A percentile compares a stretch with the other conserved stretches of the same genome.
phyloP scores from a whole-genome alignment of 2,113 vertebrate genomes.

The Glaucomys volans region DNA sequence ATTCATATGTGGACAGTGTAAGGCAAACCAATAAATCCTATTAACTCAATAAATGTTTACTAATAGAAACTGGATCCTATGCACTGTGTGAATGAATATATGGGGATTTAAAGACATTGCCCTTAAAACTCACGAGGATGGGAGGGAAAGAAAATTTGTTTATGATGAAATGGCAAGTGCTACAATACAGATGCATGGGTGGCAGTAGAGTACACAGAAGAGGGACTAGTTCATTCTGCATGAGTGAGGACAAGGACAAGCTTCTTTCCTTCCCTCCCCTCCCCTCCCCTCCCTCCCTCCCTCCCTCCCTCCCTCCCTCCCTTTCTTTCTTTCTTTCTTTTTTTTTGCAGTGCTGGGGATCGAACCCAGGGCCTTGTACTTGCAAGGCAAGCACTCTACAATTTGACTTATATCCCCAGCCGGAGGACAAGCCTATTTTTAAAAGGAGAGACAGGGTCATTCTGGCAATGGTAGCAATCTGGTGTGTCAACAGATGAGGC shows the following conservation, averaged over 20 bases:
- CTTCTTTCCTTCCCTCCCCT: no score
- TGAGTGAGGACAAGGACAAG: background rate
- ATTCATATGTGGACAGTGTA: background rate
- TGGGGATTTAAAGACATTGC: background rate
- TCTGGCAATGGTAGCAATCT: background rate
- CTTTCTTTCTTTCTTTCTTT: no score
- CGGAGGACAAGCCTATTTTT: background rate
- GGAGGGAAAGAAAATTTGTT: background rate
- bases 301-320: no score
- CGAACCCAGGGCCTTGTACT: no score
- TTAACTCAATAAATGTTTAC: conserved; percentile 49
- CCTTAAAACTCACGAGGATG: background rate
- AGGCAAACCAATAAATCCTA: conserved; percentile 39
- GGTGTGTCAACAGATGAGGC: background rate
- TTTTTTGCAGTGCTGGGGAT: no score
- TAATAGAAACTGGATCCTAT: background rate
- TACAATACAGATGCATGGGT: background rate
- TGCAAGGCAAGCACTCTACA: no score
- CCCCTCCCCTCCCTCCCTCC: no score
- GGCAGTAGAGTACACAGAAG: background rate
- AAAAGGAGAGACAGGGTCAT: background rate
- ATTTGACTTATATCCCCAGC: no score
- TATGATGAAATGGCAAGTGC: background rate
- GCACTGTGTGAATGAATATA: background rate
- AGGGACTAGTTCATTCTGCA: background rate